A percentile compares a stretch with the other conserved stretches of the same genome.
These are phyloP conservation scores for Raphicerus campestris DNA, from an alignment of 2,113 vertebrate genomes.

Conservation along the genomic window DNA sequence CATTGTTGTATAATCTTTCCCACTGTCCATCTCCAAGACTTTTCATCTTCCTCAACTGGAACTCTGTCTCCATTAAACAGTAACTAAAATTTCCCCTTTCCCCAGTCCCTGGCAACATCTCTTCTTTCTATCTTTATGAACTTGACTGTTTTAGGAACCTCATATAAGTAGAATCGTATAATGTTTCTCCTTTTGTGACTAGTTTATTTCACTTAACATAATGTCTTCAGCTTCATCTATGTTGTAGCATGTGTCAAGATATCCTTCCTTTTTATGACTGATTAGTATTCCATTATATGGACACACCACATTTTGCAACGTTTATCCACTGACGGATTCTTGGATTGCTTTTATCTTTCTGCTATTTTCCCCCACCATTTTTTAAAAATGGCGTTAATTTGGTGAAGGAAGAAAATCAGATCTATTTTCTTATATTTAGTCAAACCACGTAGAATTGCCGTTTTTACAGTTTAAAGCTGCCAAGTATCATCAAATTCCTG, in stretches of 20 bases:
- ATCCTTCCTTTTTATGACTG: background rate
- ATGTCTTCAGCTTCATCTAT: background rate
- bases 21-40: background rate
- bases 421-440: background rate
- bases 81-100: background rate
- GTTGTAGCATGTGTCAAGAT: background rate
- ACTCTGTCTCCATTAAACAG: background rate
- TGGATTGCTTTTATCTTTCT: background rate
- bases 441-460: background rate
- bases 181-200: background rate
- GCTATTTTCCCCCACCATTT: background rate
- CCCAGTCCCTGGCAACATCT: background rate
- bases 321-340: background rate
- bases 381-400: background rate
- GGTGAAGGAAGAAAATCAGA: background rate
- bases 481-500: background rate
- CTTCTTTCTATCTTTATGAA: background rate
- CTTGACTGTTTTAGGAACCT: background rate
- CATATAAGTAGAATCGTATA: background rate
- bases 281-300: background rate
- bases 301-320: background rate
- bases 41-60: background rate
- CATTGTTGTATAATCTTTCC: background rate
- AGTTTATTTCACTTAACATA: background rate
- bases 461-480: constrained; percentile 11